Base-by-base conservation (phyloP, 2,888 invertebrate species). In the Thumatha senex region DNA sequence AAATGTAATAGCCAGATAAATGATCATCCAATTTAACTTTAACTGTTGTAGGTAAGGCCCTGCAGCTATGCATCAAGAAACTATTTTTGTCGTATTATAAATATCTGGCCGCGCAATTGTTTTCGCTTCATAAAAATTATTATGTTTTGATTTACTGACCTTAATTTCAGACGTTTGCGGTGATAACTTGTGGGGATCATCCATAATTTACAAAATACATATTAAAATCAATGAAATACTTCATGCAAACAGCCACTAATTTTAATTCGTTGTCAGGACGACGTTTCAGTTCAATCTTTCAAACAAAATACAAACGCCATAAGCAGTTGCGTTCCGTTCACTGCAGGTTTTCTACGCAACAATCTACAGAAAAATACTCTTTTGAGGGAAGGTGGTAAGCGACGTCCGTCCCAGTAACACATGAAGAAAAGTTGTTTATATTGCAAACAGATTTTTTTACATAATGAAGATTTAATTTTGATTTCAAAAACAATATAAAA, bases 141-240 rank as follows among this genome's bases (percentile, higher is more conserved):
- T 45, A 24, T 7, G 51, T 12, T 35, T 55, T 46, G 2, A n/a
- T 41, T 47, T 42, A 68, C 76, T 61, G 81, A 89, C 90, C 86
- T 86, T 85, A 29, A 69, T 72, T 71, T 90, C 89, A 57, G 82
- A 65, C 57, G 83, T 67, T 63, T 80, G 75, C 46, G 77, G 66
- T 60, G 72, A 61, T 67, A 68, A 63, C 67, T 81, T 78, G 58
- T 84, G 77, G 67, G 80, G 76, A 78, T 90, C 88, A 86, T 86
- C 90, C 90, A 91, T 91, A 80, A 83, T 89, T 87, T 84, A 81
- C 73, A 64, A 82, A 82, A 87, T 74, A 76, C 88, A 88, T 89
- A 86, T 74, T 86, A 83, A 76, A 79, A 82, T 80, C 74, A 81
- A 78, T 78, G 69, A 51, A 78, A 72, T 72, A 77, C 64, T 77